A percentile compares a stretch with the other conserved stretches of the same genome.
Evolutionary conservation across 2,113 vertebrate genomes (phyloP).

Genomic region (Myocastor coypus): DNA sequence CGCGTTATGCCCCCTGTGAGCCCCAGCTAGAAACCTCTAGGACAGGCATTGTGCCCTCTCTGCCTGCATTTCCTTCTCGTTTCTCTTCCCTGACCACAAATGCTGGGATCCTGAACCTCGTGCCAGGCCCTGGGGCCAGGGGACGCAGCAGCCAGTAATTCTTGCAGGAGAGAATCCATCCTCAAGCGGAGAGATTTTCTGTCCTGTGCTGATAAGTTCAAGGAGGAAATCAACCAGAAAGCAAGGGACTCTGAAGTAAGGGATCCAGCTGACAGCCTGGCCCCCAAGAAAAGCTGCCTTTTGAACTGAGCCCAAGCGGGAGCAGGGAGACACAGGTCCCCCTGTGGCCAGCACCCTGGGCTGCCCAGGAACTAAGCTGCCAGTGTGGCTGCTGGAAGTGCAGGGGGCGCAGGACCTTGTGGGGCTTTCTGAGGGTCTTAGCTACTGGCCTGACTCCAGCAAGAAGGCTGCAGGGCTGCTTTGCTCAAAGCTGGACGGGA

Average conservation of each 20-base stretch:
- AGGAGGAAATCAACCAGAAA: not conserved
- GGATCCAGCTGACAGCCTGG: not conserved
- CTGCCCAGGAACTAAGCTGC: not conserved
- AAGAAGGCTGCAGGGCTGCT: not conserved
- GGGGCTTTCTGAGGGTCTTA: not conserved
- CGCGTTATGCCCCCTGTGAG: not conserved
- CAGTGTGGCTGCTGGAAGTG: fast-evolving
- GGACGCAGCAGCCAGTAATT: not conserved
- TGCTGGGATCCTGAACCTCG: too few relatives aligned
- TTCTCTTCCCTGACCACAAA: not conserved
- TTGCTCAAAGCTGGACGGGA: not conserved
- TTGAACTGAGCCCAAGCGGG: not conserved
- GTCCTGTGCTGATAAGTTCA: not conserved
- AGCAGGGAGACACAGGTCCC: not conserved
- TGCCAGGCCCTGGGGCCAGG: not conserved
- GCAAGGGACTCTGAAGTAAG: too few relatives aligned
- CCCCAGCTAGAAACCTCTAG: not conserved
- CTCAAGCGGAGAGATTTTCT: not conserved
- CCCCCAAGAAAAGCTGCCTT: not conserved
- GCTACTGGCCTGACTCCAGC: not conserved
- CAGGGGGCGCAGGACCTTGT: not conserved
- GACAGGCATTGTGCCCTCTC: not conserved
- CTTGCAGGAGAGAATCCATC: not conserved
- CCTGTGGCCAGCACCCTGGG: not conserved
- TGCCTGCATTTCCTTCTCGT: not conserved